These are phyloP conservation scores for Saccopteryx bilineata DNA, from an alignment of 2,113 vertebrate genomes.

Conservation along the genomic window DNA sequence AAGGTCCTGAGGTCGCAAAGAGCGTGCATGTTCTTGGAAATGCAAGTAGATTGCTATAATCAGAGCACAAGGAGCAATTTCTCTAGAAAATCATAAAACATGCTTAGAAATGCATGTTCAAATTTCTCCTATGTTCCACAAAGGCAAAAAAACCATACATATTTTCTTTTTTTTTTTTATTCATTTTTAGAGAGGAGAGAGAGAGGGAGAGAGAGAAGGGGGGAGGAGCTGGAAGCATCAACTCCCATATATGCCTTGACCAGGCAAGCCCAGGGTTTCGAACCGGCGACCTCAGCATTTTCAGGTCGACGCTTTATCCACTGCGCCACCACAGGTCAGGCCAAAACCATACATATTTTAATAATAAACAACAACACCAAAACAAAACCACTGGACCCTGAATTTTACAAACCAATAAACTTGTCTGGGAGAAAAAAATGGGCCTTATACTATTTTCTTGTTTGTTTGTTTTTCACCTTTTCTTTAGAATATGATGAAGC, in stretches of 20 bases:
- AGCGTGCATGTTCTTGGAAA: background rate
- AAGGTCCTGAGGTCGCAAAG: background rate
- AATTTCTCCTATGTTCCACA: conserved; percentile 33
- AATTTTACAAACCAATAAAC: background rate
- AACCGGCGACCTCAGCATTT: too few species aligned
- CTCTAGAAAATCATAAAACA: conserved; percentile 32
- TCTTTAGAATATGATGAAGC: background rate
- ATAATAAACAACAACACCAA: background rate
- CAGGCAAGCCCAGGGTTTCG: too few species aligned
- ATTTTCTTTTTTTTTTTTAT: too few species aligned
- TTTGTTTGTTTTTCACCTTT: background rate
- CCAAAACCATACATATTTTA: background rate
- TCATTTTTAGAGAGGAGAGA: too few species aligned
- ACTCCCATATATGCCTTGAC: too few species aligned
- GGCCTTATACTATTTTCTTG: background rate
- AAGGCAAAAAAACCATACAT: conserved; percentile 27
- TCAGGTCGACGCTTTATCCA: too few species aligned
- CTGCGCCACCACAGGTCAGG: too few species aligned
- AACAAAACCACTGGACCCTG: background rate
- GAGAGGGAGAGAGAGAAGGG: too few species aligned
- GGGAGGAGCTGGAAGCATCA: too few species aligned
- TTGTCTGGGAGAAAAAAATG: conserved; percentile 18
- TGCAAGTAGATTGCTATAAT: background rate
- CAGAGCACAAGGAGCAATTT: background rate
- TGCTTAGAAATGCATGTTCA: background rate